Conservation (phyloP, 2,113 vertebrate species). For the Neomonachus schauinslandi region DNA sequence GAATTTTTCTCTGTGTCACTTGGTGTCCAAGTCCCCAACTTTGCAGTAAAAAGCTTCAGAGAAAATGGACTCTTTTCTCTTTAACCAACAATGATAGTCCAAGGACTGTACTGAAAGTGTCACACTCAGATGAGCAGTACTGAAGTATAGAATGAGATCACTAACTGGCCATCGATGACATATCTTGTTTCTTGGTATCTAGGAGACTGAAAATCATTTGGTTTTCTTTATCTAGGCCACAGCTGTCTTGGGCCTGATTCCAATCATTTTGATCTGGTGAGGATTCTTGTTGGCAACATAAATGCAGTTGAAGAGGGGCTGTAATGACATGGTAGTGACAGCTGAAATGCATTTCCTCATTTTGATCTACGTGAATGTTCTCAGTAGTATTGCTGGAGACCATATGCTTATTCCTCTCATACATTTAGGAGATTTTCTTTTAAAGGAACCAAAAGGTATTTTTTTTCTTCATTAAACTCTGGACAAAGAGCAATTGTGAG, state of each 20-base stretch:
- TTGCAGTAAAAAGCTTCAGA: not conserved
- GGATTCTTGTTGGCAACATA: conserved; percentile 63
- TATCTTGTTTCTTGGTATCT: conserved; percentile 42
- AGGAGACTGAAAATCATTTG: conserved; percentile 46
- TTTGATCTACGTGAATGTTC: conserved; percentile 60
- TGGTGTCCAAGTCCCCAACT: not conserved
- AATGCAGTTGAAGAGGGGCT: not conserved
- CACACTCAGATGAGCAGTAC: not conserved
- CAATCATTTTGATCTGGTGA: conserved; percentile 65
- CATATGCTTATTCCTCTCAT: conserved; percentile 32
- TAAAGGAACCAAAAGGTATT: conserved; percentile 3
- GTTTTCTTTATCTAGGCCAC: conserved; percentile 64
- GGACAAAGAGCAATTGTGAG: conserved; percentile 41
- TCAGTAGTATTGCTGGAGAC: not conserved
- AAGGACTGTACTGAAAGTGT: not conserved
- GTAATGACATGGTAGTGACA: conserved; percentile 33
- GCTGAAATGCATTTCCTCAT: conserved; percentile 40
- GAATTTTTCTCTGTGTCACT: not conserved
- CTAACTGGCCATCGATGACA: conserved; percentile 4
- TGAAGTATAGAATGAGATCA: not conserved
- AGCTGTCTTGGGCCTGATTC: conserved; percentile 67
- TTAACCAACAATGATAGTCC: not conserved
- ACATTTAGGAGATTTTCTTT: not conserved
- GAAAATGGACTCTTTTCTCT: not conserved
- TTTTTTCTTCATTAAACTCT: not conserved